phyloP scores from a whole-genome alignment of 2,888 invertebrate genomes.

The Epistrophella euchroma region DNA sequence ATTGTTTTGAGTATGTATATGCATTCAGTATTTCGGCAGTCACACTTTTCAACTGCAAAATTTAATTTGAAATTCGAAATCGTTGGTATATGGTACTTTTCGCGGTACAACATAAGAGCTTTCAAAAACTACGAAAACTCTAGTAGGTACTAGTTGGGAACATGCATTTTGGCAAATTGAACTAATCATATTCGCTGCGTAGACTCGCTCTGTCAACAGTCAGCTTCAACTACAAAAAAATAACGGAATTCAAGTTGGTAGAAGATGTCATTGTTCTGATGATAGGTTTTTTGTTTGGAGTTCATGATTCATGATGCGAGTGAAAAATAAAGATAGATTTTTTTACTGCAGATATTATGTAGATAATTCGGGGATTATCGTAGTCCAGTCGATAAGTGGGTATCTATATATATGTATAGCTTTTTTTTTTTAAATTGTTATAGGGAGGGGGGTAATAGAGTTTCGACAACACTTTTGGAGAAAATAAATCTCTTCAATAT shows the following conservation, averaged over 20 bases:
- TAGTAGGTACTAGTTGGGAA: not conserved
- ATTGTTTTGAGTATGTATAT: constrained; percentile 45
- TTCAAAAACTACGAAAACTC: not conserved
- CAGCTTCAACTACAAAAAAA: not conserved
- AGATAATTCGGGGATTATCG: no score
- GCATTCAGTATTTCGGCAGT: constrained; percentile 10
- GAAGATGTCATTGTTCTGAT: not conserved
- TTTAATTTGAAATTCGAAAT: constrained; percentile 2
- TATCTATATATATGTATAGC: no score
- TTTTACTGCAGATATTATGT: not conserved
- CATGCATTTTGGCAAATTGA: constrained; percentile 59
- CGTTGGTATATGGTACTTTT: not conserved
- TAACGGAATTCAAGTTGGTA: not conserved
- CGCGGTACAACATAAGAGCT: constrained; percentile 18
- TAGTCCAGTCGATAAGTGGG: no score
- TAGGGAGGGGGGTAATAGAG: no score
- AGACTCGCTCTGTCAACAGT: constrained; percentile 4
- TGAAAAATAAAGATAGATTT: not conserved
- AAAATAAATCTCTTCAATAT: no score
- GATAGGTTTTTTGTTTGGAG: not conserved
- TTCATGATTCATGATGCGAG: not conserved
- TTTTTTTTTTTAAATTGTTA: no score
- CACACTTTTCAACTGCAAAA: not conserved
- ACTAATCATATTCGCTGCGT: constrained; percentile 40
- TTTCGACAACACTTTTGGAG: no score